Evolutionary conservation across 2,888 invertebrate species (phyloP).

Genomic region (Augiades crinisus): DNA sequence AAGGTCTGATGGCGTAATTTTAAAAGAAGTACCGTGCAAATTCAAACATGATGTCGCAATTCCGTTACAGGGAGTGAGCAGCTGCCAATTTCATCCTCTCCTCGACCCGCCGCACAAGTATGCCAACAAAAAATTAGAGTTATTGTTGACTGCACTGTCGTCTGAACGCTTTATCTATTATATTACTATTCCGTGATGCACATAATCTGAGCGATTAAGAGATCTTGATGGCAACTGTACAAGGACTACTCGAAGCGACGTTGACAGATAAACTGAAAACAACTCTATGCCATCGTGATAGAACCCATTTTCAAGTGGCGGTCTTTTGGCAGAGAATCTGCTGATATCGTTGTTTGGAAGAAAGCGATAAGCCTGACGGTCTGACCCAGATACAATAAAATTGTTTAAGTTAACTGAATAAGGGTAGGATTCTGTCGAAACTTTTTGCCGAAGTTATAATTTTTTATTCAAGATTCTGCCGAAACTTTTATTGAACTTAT

Average conservation of each 20-base stretch:
- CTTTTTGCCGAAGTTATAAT: too few relatives aligned
- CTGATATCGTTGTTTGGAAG: slow-evolving; percentile 16
- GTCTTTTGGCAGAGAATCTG: slow-evolving; percentile 19
- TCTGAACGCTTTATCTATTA: not conserved
- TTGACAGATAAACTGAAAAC: slow-evolving; percentile 4
- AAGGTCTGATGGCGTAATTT: too few relatives aligned
- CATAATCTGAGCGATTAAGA: slow-evolving; percentile 10
- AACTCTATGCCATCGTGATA: slow-evolving; percentile 8
- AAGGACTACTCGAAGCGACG: slow-evolving; percentile 9
- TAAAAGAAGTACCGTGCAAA: too few relatives aligned
- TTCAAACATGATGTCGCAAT: too few relatives aligned
- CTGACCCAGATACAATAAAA: slow-evolving; percentile 22
- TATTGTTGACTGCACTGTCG: too few relatives aligned
- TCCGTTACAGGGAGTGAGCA: too few relatives aligned
- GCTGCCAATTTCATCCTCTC: too few relatives aligned
- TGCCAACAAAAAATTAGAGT: too few relatives aligned
- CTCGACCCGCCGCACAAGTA: too few relatives aligned
- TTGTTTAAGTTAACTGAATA: slow-evolving; percentile 10
- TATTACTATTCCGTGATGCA: not conserved
- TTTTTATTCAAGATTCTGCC: too few relatives aligned
- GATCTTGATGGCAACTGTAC: slow-evolving; percentile 12
- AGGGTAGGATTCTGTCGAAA: not conserved
- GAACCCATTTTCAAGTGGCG: not conserved
- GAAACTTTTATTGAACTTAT: too few relatives aligned
- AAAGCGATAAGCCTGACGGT: slow-evolving; percentile 12